Evolutionary conservation across 2,113 vertebrate genomes (phyloP), one percentile per base, ranked within the genome.

Genomic region (Oncorhynchus keta): DNA sequence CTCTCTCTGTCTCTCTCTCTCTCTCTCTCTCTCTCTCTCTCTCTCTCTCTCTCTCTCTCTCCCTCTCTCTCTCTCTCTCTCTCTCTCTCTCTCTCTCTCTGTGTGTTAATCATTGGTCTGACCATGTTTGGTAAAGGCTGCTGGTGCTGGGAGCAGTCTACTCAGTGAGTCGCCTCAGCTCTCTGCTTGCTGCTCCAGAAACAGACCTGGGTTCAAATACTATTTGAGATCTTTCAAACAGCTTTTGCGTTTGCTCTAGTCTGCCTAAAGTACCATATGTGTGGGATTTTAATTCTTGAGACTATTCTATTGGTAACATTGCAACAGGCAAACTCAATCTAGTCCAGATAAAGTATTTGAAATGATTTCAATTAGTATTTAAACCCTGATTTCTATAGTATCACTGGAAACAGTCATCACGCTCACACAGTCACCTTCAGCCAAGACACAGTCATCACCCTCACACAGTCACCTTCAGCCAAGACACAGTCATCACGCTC

Each of bases 81-180:
- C 8, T 73, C 3, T 4, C 30, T 4, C 30, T 22, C 68, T 48
- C n/a, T 24, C 45, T 35, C 61, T 24, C 30, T 74, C 78, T 51
- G 62, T 76, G 72, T 93, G 90, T 93, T 94, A 92, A 92, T 90
- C 81, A 87, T 91, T 80, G 78, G 83, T 87, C 88, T 87, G 89
- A 88, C 94, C 92, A 92, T 94, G 87, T 94, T 94, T 93, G 93
- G 93, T 93, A 89, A 94, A 83, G 83, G 73, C 84, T 4, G 83
- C 84, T 67, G 84, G 87, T 92, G 87, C 87, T 83, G 75, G 74
- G 14, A 51, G 49, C 49, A 51, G 49, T 49, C 48, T 51, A 86
- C 86, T 87, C 73, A 32, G 78, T 88, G 81, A 87, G 81, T 76
- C 78, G 88, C 87, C 91, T 83, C 84, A 85, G 20, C 69, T 32